Conservation (phyloP, 2,797 vertebrate genomes). For the Coranthus polyacanthus region DNA sequence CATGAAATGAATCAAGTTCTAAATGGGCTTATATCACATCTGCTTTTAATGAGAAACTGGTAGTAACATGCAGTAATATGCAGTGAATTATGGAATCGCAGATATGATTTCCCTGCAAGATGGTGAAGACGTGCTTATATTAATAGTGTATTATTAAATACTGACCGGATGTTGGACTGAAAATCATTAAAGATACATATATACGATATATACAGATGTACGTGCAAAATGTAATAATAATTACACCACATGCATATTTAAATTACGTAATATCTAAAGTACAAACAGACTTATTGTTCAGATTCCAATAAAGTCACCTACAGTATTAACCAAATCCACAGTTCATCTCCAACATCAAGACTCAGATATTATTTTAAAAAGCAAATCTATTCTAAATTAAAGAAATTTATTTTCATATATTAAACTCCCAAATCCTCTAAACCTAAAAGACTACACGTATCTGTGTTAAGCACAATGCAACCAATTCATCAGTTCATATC, state of each 20-base stretch:
- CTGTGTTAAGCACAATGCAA: slow-evolving; percentile 60
- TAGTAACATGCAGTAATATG: neutral
- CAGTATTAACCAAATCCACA: slow-evolving; percentile 22
- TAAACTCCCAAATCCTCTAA: slow-evolving; percentile 27
- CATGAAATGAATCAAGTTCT: slow-evolving; percentile 28
- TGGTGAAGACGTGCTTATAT: slow-evolving; percentile 22
- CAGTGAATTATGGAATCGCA: slow-evolving; percentile 19
- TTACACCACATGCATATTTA: slow-evolving; percentile 33
- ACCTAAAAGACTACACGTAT: slow-evolving; percentile 35
- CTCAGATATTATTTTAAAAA: slow-evolving; percentile 23
- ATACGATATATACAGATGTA: slow-evolving; percentile 39
- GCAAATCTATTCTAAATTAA: slow-evolving; percentile 39
- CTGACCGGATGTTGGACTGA: slow-evolving; percentile 5
- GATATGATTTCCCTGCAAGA: slow-evolving; percentile 3
- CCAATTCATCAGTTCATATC: slow-evolving; percentile 27
- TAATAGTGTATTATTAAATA: too few species aligned
- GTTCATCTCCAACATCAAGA: slow-evolving; percentile 29
- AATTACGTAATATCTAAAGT: slow-evolving; percentile 20
- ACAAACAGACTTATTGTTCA: slow-evolving; percentile 9
- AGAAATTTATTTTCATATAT: slow-evolving; percentile 30
- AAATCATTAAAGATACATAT: slow-evolving; percentile 11
- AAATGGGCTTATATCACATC: slow-evolving; percentile 27
- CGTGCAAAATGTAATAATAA: slow-evolving; percentile 46
- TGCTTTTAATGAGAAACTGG: slow-evolving; percentile 31
- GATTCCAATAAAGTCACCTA: slow-evolving; percentile 9